Evolutionary conservation across 2,113 vertebrate genomes (phyloP).

Genomic region (Pseudopodoces humilis): DNA sequence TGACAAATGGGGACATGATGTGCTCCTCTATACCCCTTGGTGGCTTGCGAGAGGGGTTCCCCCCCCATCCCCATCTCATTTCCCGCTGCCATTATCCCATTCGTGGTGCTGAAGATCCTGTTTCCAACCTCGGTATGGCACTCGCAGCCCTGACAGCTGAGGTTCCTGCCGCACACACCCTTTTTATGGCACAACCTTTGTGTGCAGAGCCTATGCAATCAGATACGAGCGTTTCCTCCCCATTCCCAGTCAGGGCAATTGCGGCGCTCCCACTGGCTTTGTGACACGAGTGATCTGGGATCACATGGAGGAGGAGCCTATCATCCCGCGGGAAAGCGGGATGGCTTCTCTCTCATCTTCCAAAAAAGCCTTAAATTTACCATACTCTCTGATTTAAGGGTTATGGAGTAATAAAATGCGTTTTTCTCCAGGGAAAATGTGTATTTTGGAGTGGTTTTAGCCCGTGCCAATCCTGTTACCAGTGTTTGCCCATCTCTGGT

Average conservation of each 20-base stretch:
- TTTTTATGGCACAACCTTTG: conserved; percentile 1
- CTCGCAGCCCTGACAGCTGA: not conserved
- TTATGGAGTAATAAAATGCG: rapidly evolving
- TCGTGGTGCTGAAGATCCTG: rapidly evolving
- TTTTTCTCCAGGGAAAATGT: not conserved
- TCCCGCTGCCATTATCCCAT: not conserved
- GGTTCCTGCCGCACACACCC: not conserved
- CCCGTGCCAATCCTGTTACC: not conserved
- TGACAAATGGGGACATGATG: not conserved
- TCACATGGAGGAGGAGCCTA: not conserved
- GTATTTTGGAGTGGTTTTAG: not conserved
- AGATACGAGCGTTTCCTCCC: not conserved
- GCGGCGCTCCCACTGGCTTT: not conserved
- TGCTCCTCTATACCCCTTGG: not conserved
- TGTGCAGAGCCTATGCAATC: not conserved
- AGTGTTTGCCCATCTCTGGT: not conserved
- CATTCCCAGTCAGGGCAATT: not conserved
- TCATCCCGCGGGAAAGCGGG: rapidly evolving
- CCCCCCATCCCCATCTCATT: not conserved
- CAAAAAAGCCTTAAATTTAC: not conserved
- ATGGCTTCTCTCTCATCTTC: not conserved
- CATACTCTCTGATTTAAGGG: not conserved
- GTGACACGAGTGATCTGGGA: not conserved
- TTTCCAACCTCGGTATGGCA: not conserved
- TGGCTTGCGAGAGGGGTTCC: rapidly evolving